Conservation (phyloP, 2,888 invertebrate species). For the Hydriomena furcata region DNA sequence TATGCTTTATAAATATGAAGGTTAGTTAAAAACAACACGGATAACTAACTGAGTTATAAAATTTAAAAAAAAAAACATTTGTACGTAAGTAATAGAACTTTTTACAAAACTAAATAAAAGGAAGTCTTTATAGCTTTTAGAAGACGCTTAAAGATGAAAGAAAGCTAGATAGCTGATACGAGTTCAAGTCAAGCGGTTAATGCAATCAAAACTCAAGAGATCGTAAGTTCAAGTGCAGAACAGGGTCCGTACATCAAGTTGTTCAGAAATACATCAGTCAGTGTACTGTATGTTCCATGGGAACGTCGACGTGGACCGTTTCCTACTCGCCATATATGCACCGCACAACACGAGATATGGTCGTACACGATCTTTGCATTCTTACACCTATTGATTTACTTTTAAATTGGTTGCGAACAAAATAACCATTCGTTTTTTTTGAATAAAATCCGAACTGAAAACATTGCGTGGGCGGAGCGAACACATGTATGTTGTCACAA, state of each 20-base stretch:
- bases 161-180: conserved; percentile 22
- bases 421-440: not conserved
- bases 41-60: too few relatives aligned
- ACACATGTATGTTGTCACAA: not conserved
- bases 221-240: conserved; percentile 70
- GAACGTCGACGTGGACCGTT: conserved; percentile 60
- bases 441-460: too few relatives aligned
- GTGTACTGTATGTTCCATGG: conserved; percentile 58
- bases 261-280: conserved; percentile 69
- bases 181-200: conserved; percentile 30
- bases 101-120: too few relatives aligned
- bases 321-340: conserved; percentile 74
- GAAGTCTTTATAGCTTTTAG: too few relatives aligned
- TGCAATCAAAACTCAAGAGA: conserved; percentile 43
- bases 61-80: too few relatives aligned
- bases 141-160: conserved; percentile 15
- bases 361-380: conserved; percentile 39
- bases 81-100: too few relatives aligned
- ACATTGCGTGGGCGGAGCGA: not conserved
- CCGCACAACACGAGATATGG: conserved; percentile 48
- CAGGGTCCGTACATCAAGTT: conserved; percentile 58
- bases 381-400: conserved; percentile 34
- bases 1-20: too few relatives aligned
- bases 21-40: too few relatives aligned
- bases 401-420: conserved; percentile 17